Evolutionary conservation across 1,140 invertebrate genomes (phyloP), one percentile per base, ranked within the genome.

Genomic region (Halesus radiatus): DNA sequence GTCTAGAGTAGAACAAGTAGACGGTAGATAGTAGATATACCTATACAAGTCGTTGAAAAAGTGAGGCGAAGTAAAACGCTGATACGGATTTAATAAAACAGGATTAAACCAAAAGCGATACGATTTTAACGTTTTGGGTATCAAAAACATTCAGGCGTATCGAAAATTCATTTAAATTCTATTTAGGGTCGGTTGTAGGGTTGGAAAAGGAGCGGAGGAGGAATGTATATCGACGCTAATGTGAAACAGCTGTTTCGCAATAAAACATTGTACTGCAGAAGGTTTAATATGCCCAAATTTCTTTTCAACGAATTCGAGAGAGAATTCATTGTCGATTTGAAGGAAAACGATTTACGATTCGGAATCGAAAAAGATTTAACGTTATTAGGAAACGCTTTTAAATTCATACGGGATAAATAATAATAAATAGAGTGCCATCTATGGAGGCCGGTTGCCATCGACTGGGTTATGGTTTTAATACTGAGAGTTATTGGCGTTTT

Each of bases 191-290:
- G 22, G 73, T 45, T 73, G 22, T 23, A 66, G 45, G 53, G 45
- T 52, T 23, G 32, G 60, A 26, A 16, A 56, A 76, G 56, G 58
- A 32, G 72, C 72, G 70, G 72, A 77, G 56, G 70, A 77, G 73
- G 76, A 80, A 72, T 72, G 26, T 80, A 80, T 80, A 54, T 72
- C 37, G 68, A 32, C 16, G 66, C 74, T 80, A 80, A 80, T 80
- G 76, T 54, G 76, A 66, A 80, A 70, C 79, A 80, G 79, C 79
- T 80, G 79, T 80, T 80, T 76, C 54, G 74, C 70, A 80, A 80
- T 80, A 80, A 80, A 80, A 80, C 76, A 72, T 72, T 72, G 68
- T 72, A 53, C 22, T 50, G 68, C 45, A 72, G 68, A 29, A 72
- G 52, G 68, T 72, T 72, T 72, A 72, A 72, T 72, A 53, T 72